Conservation (phyloP, 2,888 invertebrate species). For the Anaspis maculata region DNA sequence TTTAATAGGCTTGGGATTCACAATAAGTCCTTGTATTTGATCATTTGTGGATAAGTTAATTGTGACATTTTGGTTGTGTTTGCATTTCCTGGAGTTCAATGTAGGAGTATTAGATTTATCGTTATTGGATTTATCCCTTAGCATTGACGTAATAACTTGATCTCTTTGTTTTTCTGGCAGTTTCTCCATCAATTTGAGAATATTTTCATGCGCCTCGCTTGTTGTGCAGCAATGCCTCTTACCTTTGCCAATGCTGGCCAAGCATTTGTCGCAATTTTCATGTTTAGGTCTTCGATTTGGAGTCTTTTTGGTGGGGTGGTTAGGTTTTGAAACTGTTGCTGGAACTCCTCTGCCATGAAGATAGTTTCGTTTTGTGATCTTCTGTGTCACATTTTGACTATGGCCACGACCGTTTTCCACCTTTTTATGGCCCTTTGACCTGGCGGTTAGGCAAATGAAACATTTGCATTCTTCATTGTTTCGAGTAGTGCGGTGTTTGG, state of each 20-base stretch:
- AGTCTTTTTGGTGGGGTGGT: too few species aligned
- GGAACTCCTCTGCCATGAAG: too few species aligned
- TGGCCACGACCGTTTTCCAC: too few species aligned
- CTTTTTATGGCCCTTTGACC: too few species aligned
- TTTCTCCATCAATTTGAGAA: not conserved
- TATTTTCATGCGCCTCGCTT: too few species aligned
- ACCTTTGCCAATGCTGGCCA: too few species aligned
- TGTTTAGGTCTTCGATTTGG: too few species aligned
- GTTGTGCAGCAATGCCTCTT: too few species aligned
- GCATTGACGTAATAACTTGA: not conserved
- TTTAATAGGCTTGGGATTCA: not conserved
- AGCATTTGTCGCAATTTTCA: too few species aligned
- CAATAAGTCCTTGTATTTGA: not conserved
- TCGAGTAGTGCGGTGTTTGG: not conserved
- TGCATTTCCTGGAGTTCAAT: not conserved
- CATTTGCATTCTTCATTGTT: not conserved
- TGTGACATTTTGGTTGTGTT: not conserved
- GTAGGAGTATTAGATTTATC: not conserved
- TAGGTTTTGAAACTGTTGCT: too few species aligned
- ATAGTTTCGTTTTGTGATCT: too few species aligned
- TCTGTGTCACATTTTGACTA: too few species aligned
- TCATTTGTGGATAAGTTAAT: not conserved
- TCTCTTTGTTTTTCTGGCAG: not conserved
- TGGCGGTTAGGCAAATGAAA: not conserved
- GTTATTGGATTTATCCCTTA: not conserved